Base-by-base conservation (phyloP, 2,888 invertebrate genomes). In the Celastrina argiolus region DNA sequence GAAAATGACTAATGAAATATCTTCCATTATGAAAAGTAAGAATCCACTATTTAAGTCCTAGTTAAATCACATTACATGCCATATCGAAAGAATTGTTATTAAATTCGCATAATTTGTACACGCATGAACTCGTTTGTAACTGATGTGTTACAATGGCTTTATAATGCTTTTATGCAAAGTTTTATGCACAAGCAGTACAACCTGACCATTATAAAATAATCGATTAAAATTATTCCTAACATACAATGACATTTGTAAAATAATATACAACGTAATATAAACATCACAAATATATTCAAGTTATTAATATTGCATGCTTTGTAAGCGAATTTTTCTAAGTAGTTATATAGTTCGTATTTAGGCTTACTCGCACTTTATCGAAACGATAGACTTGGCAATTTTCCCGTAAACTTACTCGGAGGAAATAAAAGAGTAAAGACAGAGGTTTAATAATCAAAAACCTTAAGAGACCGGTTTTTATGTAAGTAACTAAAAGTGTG, bases 221-320 rank as follows among this genome's bases (percentile, higher is more conserved):
- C 31, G 5, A 31, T 31, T 16, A 10, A 45, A 45, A 18, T 10
- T 51, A 14, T 51, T 51, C 14, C 12, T 51, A 3, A 26, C 4
- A 26, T 51, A 22, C 51, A 51, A 51, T 51, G 5, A 22, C 22
- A 12, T 51, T 51, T 51, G 22, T 51, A 51, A 51, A 22, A 14
- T 51, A 31, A 31, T 12, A 51, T 22, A 51, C 45, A 45, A 41
- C 41, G n/a, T 41, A 14, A 45, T 45, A 45, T 45, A 51, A 51
- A 51, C 51, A 51, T 51, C 51, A 51, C 51, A 51, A 51, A 51
- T 51, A 26, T 51, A 51, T 51, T 10, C 18, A 10, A 45, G 18
- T 18, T 18, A 45, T 45, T 18, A 45, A 45, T 18, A 31, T 31
- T 31, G 4, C 51, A 51, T 22, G 51, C 51, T 51, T 51, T 51